Conservation (phyloP, 2,797 vertebrate genomes). For the Apodemus agrarius region DNA sequence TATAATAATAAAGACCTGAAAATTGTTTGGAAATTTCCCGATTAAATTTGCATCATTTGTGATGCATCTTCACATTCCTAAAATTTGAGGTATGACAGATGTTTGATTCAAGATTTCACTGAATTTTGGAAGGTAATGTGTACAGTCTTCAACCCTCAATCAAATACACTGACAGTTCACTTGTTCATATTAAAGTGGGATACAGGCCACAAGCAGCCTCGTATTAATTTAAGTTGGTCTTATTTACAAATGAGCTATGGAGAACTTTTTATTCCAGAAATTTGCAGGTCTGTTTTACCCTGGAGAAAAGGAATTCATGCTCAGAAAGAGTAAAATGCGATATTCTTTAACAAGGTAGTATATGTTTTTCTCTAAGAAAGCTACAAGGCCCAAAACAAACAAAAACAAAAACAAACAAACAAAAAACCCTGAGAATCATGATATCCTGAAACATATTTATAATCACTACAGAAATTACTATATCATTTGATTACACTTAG, state of each 20-base stretch:
- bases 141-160: neutral
- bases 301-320: neutral
- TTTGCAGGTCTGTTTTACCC: neutral
- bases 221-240: neutral
- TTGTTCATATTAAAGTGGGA: conserved; percentile 10
- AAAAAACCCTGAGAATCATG: neutral
- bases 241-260: conserved; percentile 18
- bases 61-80: neutral
- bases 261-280: neutral
- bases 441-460: neutral
- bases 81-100: neutral
- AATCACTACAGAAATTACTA: neutral
- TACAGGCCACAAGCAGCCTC: conserved; percentile 26
- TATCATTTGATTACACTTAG: conserved; percentile 26
- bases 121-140: conserved; percentile 13
- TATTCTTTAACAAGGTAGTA: conserved; percentile 18
- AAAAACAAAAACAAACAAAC: neutral
- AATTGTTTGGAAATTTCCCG: conserved; percentile 1
- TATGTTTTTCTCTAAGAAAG: neutral
- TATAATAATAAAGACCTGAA: conserved; percentile 29
- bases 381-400: neutral
- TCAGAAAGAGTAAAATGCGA: neutral
- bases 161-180: conserved; percentile 42
- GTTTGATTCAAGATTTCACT: conserved; percentile 32
- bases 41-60: conserved; percentile 1